phyloP scores from a whole-genome alignment of 2,888 invertebrate species.

The Tipula lateralis region DNA sequence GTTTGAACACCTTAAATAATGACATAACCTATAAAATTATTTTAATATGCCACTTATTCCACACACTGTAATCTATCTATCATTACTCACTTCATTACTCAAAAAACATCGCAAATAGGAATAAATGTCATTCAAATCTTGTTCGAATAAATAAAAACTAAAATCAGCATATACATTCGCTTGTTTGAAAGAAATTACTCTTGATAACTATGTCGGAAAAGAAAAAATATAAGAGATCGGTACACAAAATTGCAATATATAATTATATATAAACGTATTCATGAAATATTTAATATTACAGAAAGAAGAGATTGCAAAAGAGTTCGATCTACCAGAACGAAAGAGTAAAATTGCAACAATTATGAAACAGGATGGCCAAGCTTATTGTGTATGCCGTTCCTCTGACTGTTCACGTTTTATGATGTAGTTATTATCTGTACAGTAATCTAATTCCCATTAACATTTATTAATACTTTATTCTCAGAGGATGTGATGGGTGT shows the following conservation, averaged over 20 bases:
- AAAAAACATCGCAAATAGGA: too few species aligned
- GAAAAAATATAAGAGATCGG: conserved; percentile 44
- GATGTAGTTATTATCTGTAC: conserved; percentile 65
- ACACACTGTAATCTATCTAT: too few species aligned
- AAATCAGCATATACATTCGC: background rate
- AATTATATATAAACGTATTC: background rate
- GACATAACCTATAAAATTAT: too few species aligned
- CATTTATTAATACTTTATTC: conserved; percentile 36
- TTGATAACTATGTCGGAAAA: conserved; percentile 42
- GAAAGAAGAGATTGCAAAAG: conserved; percentile 84
- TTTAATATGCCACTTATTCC: too few species aligned
- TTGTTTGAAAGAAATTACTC: background rate
- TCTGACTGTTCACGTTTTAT: conserved; percentile 93
- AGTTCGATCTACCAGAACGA: conserved; percentile 81
- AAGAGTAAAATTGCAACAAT: conserved; percentile 86
- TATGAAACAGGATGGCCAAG: conserved; percentile 82
- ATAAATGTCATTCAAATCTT: too few species aligned
- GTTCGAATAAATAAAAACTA: background rate
- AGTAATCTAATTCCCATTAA: background rate
- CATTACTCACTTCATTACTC: too few species aligned
- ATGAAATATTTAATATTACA: conserved; percentile 34
- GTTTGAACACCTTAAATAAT: too few species aligned
- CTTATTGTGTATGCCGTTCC: conserved; percentile 91
- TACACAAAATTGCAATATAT: conserved; percentile 33
- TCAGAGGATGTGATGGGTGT: conserved; percentile 90